Evolutionary conservation across 2,888 invertebrate species (phyloP).

Genomic region (Athetis lepigone): DNA sequence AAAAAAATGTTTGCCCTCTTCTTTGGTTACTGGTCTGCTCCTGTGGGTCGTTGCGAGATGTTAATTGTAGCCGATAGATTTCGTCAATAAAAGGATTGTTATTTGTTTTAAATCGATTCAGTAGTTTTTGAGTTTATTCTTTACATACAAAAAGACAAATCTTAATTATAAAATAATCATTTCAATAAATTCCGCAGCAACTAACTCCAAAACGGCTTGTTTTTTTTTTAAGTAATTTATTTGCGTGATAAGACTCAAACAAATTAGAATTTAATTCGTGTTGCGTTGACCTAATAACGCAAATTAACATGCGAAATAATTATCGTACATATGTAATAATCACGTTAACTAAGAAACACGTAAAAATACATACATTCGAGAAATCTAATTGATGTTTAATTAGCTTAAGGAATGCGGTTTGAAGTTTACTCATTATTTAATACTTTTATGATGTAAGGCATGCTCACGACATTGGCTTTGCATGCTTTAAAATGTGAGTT

Average conservation of each 20-base stretch:
- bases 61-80: no score
- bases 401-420: conserved; percentile 36
- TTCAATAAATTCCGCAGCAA: no score
- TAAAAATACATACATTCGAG: conserved; percentile 24
- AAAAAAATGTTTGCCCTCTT: no score
- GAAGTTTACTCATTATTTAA: conserved; percentile 45
- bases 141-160: no score
- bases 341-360: conserved; percentile 11
- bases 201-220: no score
- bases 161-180: no score
- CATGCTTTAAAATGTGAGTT: neutral
- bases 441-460: conserved; percentile 22
- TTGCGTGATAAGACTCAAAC: conserved; percentile 9
- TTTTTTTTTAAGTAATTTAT: no score
- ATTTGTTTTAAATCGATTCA: no score
- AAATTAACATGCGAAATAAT: conserved; percentile 25
- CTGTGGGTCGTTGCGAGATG: no score
- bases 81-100: no score
- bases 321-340: conserved; percentile 24
- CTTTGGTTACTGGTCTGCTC: no score
- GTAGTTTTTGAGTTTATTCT: no score
- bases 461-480: conserved; percentile 1
- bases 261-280: conserved; percentile 15
- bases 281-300: conserved; percentile 22
- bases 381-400: conserved; percentile 40